A percentile compares a stretch with the other conserved stretches of the same genome.
phyloP scores from a whole-genome alignment of 2,797 vertebrate species.

The Alca torda region DNA sequence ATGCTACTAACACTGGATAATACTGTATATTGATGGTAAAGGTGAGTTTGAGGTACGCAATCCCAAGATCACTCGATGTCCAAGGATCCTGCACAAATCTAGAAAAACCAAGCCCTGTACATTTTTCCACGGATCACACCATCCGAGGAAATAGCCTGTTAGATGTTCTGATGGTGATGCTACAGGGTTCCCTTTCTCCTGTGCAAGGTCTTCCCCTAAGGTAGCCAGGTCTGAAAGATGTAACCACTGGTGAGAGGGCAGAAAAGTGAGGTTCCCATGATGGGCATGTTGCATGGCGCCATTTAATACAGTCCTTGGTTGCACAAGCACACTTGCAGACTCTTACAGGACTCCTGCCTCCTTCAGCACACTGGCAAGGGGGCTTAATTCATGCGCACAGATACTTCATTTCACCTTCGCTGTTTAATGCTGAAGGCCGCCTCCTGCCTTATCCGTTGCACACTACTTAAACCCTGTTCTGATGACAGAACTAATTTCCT shows the following conservation, averaged over 20 bases:
- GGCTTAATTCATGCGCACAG: neutral
- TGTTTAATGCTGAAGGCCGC: neutral
- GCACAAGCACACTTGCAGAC: neutral
- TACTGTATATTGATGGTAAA: neutral
- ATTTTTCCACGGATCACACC: neutral
- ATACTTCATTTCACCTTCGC: neutral
- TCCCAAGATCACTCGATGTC: neutral
- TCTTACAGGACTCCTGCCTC: neutral
- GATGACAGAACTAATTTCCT: slow-evolving; percentile 41
- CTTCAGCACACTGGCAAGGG: fast-evolving
- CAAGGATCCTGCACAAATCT: neutral
- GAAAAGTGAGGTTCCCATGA: neutral
- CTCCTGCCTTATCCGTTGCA: neutral
- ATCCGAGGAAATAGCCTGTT: neutral
- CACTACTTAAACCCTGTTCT: neutral
- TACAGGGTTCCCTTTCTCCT: neutral
- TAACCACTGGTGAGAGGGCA: neutral
- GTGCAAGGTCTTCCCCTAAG: neutral
- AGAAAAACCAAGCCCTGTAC: neutral
- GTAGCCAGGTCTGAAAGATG: neutral
- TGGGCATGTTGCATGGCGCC: fast-evolving
- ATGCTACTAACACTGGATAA: neutral
- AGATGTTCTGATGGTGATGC: fast-evolving
- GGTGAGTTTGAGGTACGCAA: neutral
- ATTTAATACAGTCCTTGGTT: neutral